Evolutionary conservation across 2,888 invertebrate species (phyloP), one percentile per base, ranked within the genome.

Genomic region (Melinopterus prodromus): DNA sequence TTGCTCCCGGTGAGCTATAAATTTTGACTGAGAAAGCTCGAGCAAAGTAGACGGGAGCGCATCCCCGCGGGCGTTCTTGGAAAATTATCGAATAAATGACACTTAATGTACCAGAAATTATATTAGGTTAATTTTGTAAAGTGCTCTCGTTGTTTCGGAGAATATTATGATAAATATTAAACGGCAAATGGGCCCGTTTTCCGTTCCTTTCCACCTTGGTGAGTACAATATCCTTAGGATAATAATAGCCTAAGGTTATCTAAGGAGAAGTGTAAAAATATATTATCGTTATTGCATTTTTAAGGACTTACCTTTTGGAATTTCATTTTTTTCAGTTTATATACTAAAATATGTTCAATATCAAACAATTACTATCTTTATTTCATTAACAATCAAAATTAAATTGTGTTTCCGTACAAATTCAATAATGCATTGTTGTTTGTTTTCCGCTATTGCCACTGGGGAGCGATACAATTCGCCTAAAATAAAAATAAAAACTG

Each of bases 51-150:
- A 53, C 53, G 53, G 53, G 53, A 53, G 53, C 53, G 53, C 53
- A 53, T 53, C 53, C 53, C 53, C 53, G 53, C 53, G 53, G 53
- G 53, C 53, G 53, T 53, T 12, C 26, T 12, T 12, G 53, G 53
- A 2, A 53, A 53, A 53, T 53, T 53, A 53, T 53, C 53, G 53
- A 53, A 53, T 53, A 53, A 53, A 53, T 53, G 53, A 12, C 53
- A 53, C 53, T 53, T 53, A 53, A 53, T 53, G 53, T 53, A 53
- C 53, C 53, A 53, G 53, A 53, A 53, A 53, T 53, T 53, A 53
- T 53, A 53, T 53, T 53, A 53, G 53, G 53, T 53, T 53, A 53
- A 53, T 53, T 53, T 53, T 53, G 53, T 53, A 53, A 53, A 53
- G 53, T 53, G 53, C 53, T 53, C 53, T 53, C 53, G 53, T 53